Base-by-base conservation (phyloP, 2,113 vertebrate genomes). In the Crotophaga sulcirostris region DNA sequence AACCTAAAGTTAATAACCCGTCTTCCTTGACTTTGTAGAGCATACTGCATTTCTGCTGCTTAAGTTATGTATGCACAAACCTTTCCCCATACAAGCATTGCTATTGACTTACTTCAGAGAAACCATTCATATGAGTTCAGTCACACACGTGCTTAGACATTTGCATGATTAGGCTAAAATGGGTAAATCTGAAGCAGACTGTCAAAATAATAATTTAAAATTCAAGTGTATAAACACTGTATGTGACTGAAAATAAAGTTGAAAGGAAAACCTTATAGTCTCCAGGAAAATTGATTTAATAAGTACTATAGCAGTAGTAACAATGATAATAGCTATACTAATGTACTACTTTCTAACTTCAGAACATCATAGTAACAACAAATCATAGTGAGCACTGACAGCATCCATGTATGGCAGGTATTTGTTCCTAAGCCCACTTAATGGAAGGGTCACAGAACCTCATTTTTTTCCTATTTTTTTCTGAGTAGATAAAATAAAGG, bases 201-300 rank as follows among this genome's bases (percentile, higher is more conserved):
- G 63, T 74, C 54, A 95, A 91, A 93, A 93, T 38, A 91, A 72
- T 78, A 70, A 93, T 93, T 89, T 83, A 59, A 85, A 93, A 68
- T 42, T 85, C 31, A 80, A 90, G 42, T 55, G 25, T 24, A 55
- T 69, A 90, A 89, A 88, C 0, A 1, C 33, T 84, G 51, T 40
- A 25, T 67, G 34, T 42, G 93, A 90, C 23, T 44, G 18, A 79
- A 79, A 36, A 52, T 66, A 33, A 79, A 94, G 31, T 42, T 1
- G 2, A 73, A 92, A 74, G 45, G 19, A 94, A 92, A 94, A 31
- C 9, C 7, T 38, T 26, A 47, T 10, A 19, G 16, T 79, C 24
- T 66, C 34, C 76, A 56, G 49, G 16, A 88, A 92, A 90, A 72
- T 1, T 36, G 3, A 34, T 67, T 75, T 81, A 67, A 78, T 55